phyloP scores from a whole-genome alignment of 1,140 invertebrate species.

The Melanaphis sacchari region DNA sequence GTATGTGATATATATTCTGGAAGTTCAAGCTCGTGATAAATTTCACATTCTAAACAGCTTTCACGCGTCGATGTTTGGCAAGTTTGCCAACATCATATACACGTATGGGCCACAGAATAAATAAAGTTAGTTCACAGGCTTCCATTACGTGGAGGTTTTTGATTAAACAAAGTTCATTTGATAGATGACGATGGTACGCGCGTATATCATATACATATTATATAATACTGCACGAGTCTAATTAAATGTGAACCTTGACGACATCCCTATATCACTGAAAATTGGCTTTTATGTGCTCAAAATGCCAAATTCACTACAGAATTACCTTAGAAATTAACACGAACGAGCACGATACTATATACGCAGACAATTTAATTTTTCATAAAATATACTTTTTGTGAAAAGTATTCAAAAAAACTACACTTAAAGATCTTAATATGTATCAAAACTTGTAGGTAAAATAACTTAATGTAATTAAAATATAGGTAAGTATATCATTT shows the following conservation, averaged over 20 bases:
- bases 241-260: conserved; percentile 30
- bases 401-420: not conserved
- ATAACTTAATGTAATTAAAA: too few relatives aligned
- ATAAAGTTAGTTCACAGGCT: conserved; percentile 26
- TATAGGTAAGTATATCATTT: not conserved
- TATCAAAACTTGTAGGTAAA: too few relatives aligned
- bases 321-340: not conserved
- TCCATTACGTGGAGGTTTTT: conserved; percentile 28
- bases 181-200: conserved; percentile 34
- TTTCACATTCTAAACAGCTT: conserved; percentile 2
- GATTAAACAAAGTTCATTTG: conserved; percentile 55
- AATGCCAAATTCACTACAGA: not conserved
- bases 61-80: conserved; percentile 14
- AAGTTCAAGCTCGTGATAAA: conserved; percentile 7
- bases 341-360: not conserved
- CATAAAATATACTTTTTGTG: too few relatives aligned
- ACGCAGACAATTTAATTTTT: too few relatives aligned
- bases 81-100: not conserved
- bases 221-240: not conserved
- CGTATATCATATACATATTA: not conserved
- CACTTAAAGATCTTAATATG: not conserved
- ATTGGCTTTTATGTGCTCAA: not conserved
- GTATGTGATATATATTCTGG: not conserved
- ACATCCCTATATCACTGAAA: not conserved
- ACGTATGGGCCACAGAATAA: not conserved